Evolutionary conservation across 2,888 invertebrate genomes (phyloP), one percentile per base, ranked within the genome.

Genomic region (Acrocyrtus sp.): DNA sequence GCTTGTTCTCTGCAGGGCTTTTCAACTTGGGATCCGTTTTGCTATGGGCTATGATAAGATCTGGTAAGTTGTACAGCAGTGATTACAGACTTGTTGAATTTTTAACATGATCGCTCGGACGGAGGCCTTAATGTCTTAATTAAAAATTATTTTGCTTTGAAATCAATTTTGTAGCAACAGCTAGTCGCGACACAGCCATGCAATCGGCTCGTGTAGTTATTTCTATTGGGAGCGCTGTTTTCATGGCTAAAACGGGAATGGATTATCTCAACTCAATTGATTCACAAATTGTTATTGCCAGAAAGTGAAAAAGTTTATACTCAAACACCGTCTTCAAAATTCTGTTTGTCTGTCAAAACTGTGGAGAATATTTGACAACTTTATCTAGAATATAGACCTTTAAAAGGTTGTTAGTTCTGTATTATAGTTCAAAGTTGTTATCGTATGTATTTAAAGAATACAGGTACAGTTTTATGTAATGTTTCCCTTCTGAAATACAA

Each of bases 11-110:
- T 6, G 63, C 76, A 29, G 74, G 75, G 17, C 45, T 80, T 60
- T 80, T 80, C 58, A 80, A 79, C 43, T 50, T 79, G 26, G 80
- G 80, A 4, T 79, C 78, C 6, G 45, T 80, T 1, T 66, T 80
- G 0, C 47, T 79, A 12, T 80, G 80, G 80, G 80, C 80, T 8
- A 76, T 80, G 63, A 74, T 78, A 26, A 54, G 72, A 66, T 72
- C 77, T 63, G 76, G 75, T 75, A 72, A 6, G 27, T 15, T 27
- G n/a, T n/a, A n/a, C n/a, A n/a, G n/a, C n/a, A n/a, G n/a, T n/a
- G n/a, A n/a, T n/a, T n/a, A n/a, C 5, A 34, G 12, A 34, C 34
- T 34, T 34, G 12, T 34, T 15, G 26, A 43, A 21, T 29, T 66
- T 22, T 45, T 19, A n/a, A n/a, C n/a, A 17, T 45, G 34, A 34